Conservation (phyloP, 2,797 vertebrate genomes). For the Meriones psammophilus region DNA sequence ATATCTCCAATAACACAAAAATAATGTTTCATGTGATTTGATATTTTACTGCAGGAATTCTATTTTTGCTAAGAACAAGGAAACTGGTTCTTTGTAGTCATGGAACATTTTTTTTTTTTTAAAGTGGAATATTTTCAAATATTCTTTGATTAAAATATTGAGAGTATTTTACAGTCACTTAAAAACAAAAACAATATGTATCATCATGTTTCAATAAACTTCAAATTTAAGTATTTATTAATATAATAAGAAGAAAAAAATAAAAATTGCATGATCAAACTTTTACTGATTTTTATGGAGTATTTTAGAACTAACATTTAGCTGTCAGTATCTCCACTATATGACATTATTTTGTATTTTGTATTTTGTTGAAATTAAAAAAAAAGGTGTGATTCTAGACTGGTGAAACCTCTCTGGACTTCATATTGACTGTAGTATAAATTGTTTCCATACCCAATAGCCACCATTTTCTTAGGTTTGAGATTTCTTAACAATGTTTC, state of each 20-base stretch:
- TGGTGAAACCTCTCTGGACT: neutral
- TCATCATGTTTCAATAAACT: neutral
- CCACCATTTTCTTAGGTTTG: neutral
- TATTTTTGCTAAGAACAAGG: neutral
- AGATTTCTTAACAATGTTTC: neutral
- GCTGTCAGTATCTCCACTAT: neutral
- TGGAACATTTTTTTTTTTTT: neutral
- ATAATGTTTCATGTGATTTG: neutral
- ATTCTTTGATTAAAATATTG: neutral
- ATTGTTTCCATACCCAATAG: neutral
- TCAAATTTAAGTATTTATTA: neutral
- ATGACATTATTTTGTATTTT: neutral
- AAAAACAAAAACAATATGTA: neutral
- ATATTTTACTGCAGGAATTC: neutral
- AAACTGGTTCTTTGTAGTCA: neutral
- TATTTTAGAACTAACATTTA: neutral
- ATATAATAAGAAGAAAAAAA: neutral
- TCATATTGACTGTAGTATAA: neutral
- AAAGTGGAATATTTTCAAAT: slow-evolving; percentile 18
- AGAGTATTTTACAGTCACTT: neutral
- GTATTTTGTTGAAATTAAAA: neutral
- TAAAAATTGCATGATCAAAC: neutral
- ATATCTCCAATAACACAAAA: neutral
- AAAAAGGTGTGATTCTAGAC: neutral
- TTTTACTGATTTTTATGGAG: neutral